Conservation (phyloP, 2,888 invertebrate species). For the Epinotia ramella region DNA sequence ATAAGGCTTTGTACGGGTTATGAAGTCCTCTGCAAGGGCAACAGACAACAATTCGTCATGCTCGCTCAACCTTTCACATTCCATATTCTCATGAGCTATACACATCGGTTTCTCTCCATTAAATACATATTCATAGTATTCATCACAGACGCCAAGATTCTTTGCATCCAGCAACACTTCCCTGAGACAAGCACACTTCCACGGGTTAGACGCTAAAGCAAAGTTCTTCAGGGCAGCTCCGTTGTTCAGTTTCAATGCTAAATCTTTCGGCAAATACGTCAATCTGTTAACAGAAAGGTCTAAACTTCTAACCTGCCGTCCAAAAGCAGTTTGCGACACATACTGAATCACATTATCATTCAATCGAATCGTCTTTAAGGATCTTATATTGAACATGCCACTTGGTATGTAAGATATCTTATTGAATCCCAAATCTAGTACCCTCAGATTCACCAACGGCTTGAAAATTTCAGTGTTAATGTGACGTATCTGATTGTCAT, state of each 20-base stretch:
- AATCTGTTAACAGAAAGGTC: constrained; percentile 3
- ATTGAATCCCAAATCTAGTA: neutral
- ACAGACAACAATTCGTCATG: neutral
- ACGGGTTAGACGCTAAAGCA: constrained; percentile 9
- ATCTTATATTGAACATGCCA: neutral
- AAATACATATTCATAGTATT: constrained; percentile 2
- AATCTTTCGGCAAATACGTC: constrained; percentile 1
- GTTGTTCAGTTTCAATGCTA: neutral
- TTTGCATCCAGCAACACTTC: constrained; percentile 7
- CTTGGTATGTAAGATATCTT: constrained; percentile 6
- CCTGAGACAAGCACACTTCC: constrained; percentile 6
- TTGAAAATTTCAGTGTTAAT: neutral
- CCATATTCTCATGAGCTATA: neutral
- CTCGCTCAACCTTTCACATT: constrained; percentile 3
- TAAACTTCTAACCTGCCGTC: neutral
- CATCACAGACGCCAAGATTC: constrained; percentile 5
- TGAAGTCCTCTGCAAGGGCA: neutral
- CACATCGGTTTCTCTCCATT: constrained; percentile 1
- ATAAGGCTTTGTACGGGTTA: constrained; percentile 2
- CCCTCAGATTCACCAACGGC: neutral
- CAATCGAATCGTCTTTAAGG: neutral
- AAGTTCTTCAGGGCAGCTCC: neutral
- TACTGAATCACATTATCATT: constrained; percentile 8
- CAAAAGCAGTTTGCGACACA: neutral
- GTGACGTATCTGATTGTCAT: constrained; percentile 5